These are phyloP conservation scores for Acronicta aceris DNA, from an alignment of 2,888 invertebrate genomes.

Conservation along the genomic window DNA sequence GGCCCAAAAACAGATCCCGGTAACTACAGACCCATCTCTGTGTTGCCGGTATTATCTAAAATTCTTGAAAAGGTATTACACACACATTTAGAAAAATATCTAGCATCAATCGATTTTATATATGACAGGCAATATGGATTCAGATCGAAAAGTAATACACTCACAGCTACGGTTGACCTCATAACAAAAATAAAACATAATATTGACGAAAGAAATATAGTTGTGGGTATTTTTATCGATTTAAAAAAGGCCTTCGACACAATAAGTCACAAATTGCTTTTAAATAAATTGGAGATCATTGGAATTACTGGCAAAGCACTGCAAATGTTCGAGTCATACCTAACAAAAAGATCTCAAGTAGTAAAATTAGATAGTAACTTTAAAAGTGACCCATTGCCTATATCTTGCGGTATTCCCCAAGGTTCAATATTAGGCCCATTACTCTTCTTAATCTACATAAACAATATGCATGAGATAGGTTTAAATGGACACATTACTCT, in stretches of 20 bases:
- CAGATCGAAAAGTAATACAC: neutral
- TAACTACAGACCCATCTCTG: no score
- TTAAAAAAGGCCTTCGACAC: conserved; percentile 1
- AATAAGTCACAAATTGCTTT: conserved; percentile 7
- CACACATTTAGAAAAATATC: no score
- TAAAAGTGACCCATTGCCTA: neutral
- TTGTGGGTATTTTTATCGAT: neutral
- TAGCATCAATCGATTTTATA: no score
- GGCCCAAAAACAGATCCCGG: no score
- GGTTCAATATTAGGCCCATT: neutral
- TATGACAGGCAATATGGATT: neutral
- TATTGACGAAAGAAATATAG: neutral
- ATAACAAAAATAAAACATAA: neutral
- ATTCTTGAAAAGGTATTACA: no score
- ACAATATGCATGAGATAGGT: neutral
- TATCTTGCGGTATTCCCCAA: neutral
- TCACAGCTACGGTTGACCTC: neutral
- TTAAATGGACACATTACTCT: neutral
- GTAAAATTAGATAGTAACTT: neutral
- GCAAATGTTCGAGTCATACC: neutral
- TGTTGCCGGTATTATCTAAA: no score
- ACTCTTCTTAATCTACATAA: neutral
- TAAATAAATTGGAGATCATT: neutral
- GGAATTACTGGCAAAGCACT: neutral
- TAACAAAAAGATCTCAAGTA: neutral